Conservation (phyloP, 2,797 vertebrate species). For the Ciconia nigra region DNA sequence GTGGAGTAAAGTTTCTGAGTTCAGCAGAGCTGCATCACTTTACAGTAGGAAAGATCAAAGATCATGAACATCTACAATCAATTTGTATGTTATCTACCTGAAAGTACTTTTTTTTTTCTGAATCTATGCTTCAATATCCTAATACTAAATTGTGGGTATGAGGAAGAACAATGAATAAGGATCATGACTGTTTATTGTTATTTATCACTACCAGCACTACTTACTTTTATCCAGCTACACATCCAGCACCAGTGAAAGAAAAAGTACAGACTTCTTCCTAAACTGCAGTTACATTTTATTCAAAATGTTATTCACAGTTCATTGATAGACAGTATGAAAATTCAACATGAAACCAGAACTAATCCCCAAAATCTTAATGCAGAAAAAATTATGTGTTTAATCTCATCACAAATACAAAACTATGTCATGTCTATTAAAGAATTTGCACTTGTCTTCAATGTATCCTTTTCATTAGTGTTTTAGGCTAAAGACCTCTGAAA, state of each 20-base stretch:
- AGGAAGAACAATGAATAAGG: neutral
- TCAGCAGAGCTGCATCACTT: neutral
- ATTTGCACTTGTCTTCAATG: neutral
- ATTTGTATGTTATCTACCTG: neutral
- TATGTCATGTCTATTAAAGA: neutral
- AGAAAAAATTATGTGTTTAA: neutral
- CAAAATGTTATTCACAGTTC: neutral
- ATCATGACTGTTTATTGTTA: neutral
- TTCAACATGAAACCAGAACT: neutral
- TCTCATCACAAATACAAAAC: neutral
- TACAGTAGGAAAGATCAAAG: neutral
- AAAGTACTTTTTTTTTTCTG: neutral
- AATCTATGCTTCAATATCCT: neutral
- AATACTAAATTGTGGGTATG: neutral
- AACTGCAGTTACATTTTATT: neutral
- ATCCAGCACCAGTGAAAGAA: neutral
- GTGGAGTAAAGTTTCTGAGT: neutral
- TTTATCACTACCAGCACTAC: neutral
- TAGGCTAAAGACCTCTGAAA: neutral
- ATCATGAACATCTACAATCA: neutral
- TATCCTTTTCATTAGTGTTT: neutral
- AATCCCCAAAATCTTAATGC: neutral
- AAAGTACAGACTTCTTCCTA: neutral
- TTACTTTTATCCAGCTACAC: neutral
- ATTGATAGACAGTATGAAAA: neutral